phyloP scores from a whole-genome alignment of 2,797 vertebrate species.

The Phrynocephalus vlangalii region DNA sequence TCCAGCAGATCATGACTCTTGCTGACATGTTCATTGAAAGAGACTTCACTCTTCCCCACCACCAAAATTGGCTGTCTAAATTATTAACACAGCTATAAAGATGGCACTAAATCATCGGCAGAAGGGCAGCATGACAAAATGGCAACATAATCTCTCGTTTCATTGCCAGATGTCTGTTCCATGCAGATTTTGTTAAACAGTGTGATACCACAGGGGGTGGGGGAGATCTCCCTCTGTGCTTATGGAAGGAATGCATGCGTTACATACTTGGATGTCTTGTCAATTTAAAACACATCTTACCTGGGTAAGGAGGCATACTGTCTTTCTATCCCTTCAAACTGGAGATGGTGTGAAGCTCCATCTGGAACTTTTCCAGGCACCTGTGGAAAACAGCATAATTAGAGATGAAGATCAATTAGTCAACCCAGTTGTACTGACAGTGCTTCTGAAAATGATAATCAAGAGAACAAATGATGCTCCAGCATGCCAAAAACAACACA shows the following conservation, averaged over 20 bases:
- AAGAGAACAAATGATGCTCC: slow-evolving; percentile 67
- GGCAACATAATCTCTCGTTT: slow-evolving; percentile 55
- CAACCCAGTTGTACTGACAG: slow-evolving; percentile 73
- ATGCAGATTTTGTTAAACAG: slow-evolving; percentile 48
- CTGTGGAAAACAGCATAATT: slow-evolving; percentile 82
- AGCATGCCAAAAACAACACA: slow-evolving; percentile 73
- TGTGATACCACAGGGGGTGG: slow-evolving; percentile 36
- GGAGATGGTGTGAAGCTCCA: slow-evolving; percentile 79
- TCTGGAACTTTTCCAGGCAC: slow-evolving; percentile 86
- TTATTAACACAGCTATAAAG: slow-evolving; percentile 71
- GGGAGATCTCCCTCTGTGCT: background rate
- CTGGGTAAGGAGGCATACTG: slow-evolving; percentile 93
- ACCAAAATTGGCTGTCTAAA: slow-evolving; percentile 66
- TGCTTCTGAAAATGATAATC: slow-evolving; percentile 74
- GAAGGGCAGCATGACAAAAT: slow-evolving; percentile 59
- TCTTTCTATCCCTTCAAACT: slow-evolving; percentile 89
- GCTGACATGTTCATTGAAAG: slow-evolving; percentile 69
- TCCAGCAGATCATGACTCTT: slow-evolving; percentile 67
- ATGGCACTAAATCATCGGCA: slow-evolving; percentile 64
- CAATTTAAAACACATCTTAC: slow-evolving; percentile 70
- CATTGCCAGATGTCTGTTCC: slow-evolving; percentile 54
- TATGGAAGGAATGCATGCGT: background rate
- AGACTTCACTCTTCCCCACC: slow-evolving; percentile 53
- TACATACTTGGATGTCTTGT: background rate
- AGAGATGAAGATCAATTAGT: slow-evolving; percentile 78